These are phyloP conservation scores for Xiphophorus couchianus DNA, from an alignment of 2,113 vertebrate species.

Conservation along the genomic window DNA sequence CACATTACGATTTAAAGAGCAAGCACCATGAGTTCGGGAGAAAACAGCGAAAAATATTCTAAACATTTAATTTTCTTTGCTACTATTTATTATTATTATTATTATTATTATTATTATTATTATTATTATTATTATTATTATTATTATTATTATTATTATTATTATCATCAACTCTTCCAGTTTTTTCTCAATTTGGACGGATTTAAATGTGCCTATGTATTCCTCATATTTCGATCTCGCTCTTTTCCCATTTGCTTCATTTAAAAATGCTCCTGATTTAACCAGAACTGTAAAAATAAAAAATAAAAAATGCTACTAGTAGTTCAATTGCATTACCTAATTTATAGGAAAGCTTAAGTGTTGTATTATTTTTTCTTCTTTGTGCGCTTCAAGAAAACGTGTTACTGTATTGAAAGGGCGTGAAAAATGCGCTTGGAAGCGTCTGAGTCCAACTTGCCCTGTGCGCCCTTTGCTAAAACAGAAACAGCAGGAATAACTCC, in stretches of 20 bases:
- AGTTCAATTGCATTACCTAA: background rate
- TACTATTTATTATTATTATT: background rate
- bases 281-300: background rate
- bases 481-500: slow-evolving; percentile 32
- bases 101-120: background rate
- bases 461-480: background rate
- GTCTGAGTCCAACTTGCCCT: slow-evolving; percentile 17
- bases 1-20: no score
- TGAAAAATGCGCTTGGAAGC: background rate
- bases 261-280: background rate
- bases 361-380: background rate
- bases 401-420: no score
- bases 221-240: background rate
- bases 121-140: background rate
- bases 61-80: background rate
- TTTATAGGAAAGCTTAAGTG: background rate
- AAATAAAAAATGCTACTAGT: background rate
- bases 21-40: no score
- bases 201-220: background rate
- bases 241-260: background rate
- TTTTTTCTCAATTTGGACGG: background rate
- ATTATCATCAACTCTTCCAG: background rate
- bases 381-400: background rate
- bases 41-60: background rate
- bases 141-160: background rate